Conservation (phyloP, 1,140 invertebrate genomes). For the Drosophila elegans region DNA sequence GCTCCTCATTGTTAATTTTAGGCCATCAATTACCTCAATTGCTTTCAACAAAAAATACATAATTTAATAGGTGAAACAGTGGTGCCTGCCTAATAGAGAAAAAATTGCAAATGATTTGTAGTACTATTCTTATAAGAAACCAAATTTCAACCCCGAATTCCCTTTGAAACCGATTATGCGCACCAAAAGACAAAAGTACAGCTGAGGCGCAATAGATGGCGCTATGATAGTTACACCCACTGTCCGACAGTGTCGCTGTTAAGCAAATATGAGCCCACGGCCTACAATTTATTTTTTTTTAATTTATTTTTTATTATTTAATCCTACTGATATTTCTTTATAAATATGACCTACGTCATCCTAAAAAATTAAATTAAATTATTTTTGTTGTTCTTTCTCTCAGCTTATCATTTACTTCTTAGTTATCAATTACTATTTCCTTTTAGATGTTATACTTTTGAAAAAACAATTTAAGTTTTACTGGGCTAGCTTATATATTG, state of each 20-base stretch:
- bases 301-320: too few species aligned
- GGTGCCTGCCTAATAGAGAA: background rate
- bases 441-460: too few species aligned
- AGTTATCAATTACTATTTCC: too few species aligned
- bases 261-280: background rate
- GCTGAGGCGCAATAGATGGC: slow-evolving; percentile 52
- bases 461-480: too few species aligned
- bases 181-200: slow-evolving; percentile 12
- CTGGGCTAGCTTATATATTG: too few species aligned
- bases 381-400: too few species aligned
- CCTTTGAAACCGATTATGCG: slow-evolving; percentile 53
- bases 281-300: too few species aligned
- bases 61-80: background rate
- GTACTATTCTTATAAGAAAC: slow-evolving; percentile 52
- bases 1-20: slow-evolving; percentile 4
- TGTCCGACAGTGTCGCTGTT: slow-evolving; percentile 37
- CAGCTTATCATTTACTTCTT: too few species aligned
- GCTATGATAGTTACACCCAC: slow-evolving; percentile 29
- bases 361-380: too few species aligned
- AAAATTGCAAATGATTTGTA: background rate
- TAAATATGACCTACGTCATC: too few species aligned
- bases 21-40: background rate
- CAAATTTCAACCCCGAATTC: slow-evolving; percentile 39
- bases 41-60: background rate
- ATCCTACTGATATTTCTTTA: too few species aligned